These are phyloP conservation scores for Drosophila asahinai DNA, from an alignment of 1,140 invertebrate species.

Conservation along the genomic window DNA sequence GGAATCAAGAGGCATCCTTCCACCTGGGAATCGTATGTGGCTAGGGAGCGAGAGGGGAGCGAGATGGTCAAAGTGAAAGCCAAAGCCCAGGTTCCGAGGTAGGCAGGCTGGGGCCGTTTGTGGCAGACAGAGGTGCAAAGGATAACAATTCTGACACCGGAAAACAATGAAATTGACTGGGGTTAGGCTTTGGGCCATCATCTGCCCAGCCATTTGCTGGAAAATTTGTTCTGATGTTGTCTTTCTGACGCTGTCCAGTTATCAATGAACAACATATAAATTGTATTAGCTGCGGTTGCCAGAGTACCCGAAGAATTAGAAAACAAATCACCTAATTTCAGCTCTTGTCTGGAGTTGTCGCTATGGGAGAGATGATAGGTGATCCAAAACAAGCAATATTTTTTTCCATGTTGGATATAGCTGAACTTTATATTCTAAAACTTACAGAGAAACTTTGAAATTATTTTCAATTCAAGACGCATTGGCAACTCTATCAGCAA, in stretches of 20 bases:
- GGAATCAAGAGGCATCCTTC: constrained; percentile 5
- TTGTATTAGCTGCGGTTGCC: constrained; percentile 30
- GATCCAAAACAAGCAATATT: not conserved
- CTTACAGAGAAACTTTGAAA: not conserved
- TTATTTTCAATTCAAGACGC: not conserved
- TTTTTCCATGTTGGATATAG: not conserved
- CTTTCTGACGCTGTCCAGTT: constrained; percentile 47
- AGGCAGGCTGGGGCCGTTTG: not conserved
- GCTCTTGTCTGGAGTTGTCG: not conserved
- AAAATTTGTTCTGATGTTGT: constrained; percentile 56
- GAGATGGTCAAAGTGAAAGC: constrained; percentile 49
- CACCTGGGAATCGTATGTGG: constrained; percentile 47
- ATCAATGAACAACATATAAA: constrained; percentile 45
- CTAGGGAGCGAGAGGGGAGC: constrained; percentile 5
- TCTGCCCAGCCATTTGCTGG: constrained; percentile 64
- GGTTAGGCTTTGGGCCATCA: constrained; percentile 62
- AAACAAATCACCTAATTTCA: not conserved
- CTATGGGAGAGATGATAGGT: not conserved
- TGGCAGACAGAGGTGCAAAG: constrained; percentile 11
- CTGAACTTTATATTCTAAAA: not conserved
- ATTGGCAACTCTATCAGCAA: constrained; percentile 38
- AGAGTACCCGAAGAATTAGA: not conserved
- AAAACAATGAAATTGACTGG: constrained; percentile 84
- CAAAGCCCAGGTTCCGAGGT: not conserved
- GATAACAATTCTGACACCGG: constrained; percentile 83